Evolutionary conservation across 2,888 invertebrate genomes (phyloP), one percentile per base, ranked within the genome.

Genomic region (Oligia latruncula): DNA sequence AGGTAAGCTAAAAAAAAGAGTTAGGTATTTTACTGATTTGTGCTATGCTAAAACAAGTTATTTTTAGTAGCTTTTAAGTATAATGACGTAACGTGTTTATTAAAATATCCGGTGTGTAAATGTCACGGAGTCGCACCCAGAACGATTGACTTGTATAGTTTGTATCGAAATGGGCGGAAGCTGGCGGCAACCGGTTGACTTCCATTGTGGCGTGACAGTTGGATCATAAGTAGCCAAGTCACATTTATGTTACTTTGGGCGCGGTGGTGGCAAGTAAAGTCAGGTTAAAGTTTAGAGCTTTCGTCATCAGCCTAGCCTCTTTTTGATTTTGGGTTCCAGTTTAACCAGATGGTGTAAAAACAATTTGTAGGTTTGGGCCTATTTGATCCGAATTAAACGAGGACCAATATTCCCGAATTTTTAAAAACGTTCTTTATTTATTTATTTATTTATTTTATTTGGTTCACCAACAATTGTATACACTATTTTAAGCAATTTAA

Each of bases 141-240:
- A 62, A 58, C 76, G 46, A 87, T 81, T 84, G 84, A 81, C 78
- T 84, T 68, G 74, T 40, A 23, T 65, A 55, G 75, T 82, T 74
- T 64, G 67, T 58, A 81, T 78, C 49, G 23, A 72, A 81, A 84
- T 85, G 87, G 78, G 87, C 81, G 87, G 87, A 87, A 86, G 72
- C 77, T 76, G 23, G 43, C 43, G 35, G 15, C 46, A 71, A 87
- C 80, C 74, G 81, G 78, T 76, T 71, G 35, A 35, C 60, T 78
- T 68, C 62, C 35, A 84, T 73, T 80, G 80, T 80, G 13, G 55
- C 52, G 15, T 64, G 77, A 74, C 58, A 67, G 67, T 83, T 74
- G 71, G 55, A 46, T 72, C 71, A 49, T 77, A 86, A 86, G 77
- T 85, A 81, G n/a, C 71, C 70, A 85, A 64, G 64, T 71, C 68